A percentile compares a stretch with the other conserved stretches of the same genome.
These are phyloP conservation scores for Podarcis muralis DNA, from an alignment of 2,113 vertebrate genomes.

Conservation along the genomic window DNA sequence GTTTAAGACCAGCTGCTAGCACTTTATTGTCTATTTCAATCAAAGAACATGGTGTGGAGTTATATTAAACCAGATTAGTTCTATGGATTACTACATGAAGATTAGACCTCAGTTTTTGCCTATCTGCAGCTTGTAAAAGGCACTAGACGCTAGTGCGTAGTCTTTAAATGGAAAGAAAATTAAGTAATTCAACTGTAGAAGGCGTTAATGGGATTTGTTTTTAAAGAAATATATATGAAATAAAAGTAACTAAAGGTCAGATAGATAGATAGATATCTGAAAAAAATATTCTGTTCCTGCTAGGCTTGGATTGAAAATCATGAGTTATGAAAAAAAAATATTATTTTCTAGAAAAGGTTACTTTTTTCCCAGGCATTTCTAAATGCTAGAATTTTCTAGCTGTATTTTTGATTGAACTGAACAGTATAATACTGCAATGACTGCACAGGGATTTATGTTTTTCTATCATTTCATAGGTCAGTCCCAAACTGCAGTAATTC, in stretches of 20 bases:
- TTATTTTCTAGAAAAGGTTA: background rate
- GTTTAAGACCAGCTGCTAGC: rapidly evolving
- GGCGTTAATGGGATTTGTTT: background rate
- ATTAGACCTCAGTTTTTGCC: background rate
- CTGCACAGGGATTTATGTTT: conserved; percentile 18
- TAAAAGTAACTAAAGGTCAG: conserved; percentile 10
- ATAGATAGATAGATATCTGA: background rate
- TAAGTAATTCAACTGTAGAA: background rate
- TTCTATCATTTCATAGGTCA: conserved; percentile 35
- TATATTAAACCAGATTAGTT: background rate
- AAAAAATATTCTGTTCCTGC: background rate
- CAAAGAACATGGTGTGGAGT: background rate
- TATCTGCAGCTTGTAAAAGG: conserved; percentile 1
- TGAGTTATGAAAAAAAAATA: conserved; percentile 20
- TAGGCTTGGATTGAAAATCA: conserved; percentile 36
- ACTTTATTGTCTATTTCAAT: background rate
- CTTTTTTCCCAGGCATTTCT: conserved; percentile 21
- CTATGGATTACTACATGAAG: background rate
- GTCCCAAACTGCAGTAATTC: conserved; percentile 31
- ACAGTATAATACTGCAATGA: background rate
- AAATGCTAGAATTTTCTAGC: conserved; percentile 19
- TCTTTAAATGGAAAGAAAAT: background rate
- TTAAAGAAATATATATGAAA: background rate
- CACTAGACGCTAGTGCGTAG: background rate
- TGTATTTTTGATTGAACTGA: conserved; percentile 32